Evolutionary conservation across 2,797 vertebrate species (phyloP), one percentile per base, ranked within the genome.

Genomic region (Girardinus metallicus): DNA sequence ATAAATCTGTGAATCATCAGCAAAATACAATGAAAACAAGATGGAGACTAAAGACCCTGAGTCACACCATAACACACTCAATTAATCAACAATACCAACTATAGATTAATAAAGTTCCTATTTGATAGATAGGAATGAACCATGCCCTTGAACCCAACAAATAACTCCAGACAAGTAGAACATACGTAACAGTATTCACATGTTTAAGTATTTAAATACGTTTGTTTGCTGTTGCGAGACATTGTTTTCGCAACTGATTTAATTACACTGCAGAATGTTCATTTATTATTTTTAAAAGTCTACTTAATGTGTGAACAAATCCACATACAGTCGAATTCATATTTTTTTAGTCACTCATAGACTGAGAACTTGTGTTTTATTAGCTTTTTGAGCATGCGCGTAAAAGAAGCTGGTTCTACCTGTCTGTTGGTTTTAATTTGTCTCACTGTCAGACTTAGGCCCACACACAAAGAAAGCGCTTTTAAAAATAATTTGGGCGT

Each of bases 401-500:
- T 16, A 46, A 73, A 26, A 13, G 3, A 57, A 76, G 74, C 78
- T 71, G 64, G 79, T 71, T 76, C 16, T 60, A 60, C 79, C 29
- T 44, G 43, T 46, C 3, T 46, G 68, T 29, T 29, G 68, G 68
- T 43, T 29, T 68, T 57, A 23, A 18, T 41, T 23, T 57, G 10
- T 36, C 9, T 39, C 43, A 73, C 46, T n/a, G 64, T 23, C 44
- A 74, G 44, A 72, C 49, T 8, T 36, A 23, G n/a, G 55, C 55
- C 55, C 7, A 62, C 31, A 8, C 6, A 46, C 29, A 62, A 5
- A 26, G 12, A 15, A 73, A 39, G 15, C 15, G 0, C 26, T 39
- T 13, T 70, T 49, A 36, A 1, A 62, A 80, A 43, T 74, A 13
- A 71, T 76, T 44, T 79, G 83, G 87, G 91, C 74, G 87, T 87